phyloP scores from a whole-genome alignment of 2,888 invertebrate genomes.

The Loripinus fragilis region DNA sequence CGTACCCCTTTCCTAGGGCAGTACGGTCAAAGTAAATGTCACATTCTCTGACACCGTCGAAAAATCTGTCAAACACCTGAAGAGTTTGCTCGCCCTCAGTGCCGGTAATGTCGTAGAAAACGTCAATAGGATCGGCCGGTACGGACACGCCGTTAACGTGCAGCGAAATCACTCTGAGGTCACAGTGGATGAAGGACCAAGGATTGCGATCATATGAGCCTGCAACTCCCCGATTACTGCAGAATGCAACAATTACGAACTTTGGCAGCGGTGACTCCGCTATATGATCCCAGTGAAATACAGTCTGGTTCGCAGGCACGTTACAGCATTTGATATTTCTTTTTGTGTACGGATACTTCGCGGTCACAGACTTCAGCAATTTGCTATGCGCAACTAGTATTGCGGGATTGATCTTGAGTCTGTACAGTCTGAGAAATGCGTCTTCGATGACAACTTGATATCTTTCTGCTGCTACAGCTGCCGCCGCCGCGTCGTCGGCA shows the following conservation, averaged over 20 bases:
- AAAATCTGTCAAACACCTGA: no score
- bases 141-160: no score
- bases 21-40: no score
- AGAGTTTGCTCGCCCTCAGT: no score
- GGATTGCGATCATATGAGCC: no score
- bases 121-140: no score
- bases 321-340: conserved; percentile 17
- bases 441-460: conserved; percentile 28
- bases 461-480: conserved; percentile 7
- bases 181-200: no score
- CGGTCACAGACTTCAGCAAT: conserved; percentile 19
- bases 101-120: no score
- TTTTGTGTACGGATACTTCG: conserved; percentile 18
- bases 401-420: conserved; percentile 24
- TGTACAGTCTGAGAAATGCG: conserved; percentile 17
- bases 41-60: no score
- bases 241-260: conserved; percentile 22
- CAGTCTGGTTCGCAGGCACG: conserved; percentile 16
- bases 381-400: conserved; percentile 23
- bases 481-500: neutral
- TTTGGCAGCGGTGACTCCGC: conserved; percentile 14
- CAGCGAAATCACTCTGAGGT: no score
- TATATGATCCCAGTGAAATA: conserved; percentile 30
- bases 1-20: no score
- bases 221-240: neutral